Evolutionary conservation across 2,797 vertebrate genomes (phyloP).

Genomic region (Takifugu ocellatus): DNA sequence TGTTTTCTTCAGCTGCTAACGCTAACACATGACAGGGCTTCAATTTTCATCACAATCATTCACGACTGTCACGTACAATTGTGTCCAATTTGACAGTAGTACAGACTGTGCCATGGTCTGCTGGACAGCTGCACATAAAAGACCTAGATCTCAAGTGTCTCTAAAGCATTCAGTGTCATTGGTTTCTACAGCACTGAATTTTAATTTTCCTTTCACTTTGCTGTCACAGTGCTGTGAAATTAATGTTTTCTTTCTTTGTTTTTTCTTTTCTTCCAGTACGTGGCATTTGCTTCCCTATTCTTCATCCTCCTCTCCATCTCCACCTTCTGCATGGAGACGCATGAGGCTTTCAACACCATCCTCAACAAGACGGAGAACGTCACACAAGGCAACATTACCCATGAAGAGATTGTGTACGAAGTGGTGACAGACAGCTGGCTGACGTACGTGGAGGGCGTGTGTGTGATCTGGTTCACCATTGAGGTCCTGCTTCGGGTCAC

Average conservation of each 20-base stretch:
- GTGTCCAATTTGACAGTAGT: slow-evolving; percentile 4
- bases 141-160: not conserved
- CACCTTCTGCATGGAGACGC: slow-evolving; percentile 99
- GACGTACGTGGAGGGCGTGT: slow-evolving; percentile 96
- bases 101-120: slow-evolving; percentile 7
- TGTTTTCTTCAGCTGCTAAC: too few relatives aligned
- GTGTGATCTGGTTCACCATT: slow-evolving; percentile 98
- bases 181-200: not conserved
- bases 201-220: not conserved
- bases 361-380: slow-evolving; percentile 93
- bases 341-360: slow-evolving; percentile 97
- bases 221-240: slow-evolving; percentile 13
- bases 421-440: slow-evolving; percentile 96
- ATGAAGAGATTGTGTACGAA: slow-evolving; percentile 83
- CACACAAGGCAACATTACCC: slow-evolving; percentile 84
- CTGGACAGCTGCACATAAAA: not conserved
- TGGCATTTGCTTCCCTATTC: slow-evolving; percentile 97
- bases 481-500: slow-evolving; percentile 94
- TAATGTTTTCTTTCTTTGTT: slow-evolving; percentile 19
- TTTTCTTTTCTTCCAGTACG: slow-evolving; percentile 78
- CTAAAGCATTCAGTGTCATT: not conserved
- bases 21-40: slow-evolving; percentile 10
- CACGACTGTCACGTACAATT: slow-evolving; percentile 27
- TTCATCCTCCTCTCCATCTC: slow-evolving; percentile 99
- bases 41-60: slow-evolving; percentile 26